These are phyloP conservation scores for Acronicta aceris DNA, from an alignment of 2,888 invertebrate genomes.

Conservation along the genomic window DNA sequence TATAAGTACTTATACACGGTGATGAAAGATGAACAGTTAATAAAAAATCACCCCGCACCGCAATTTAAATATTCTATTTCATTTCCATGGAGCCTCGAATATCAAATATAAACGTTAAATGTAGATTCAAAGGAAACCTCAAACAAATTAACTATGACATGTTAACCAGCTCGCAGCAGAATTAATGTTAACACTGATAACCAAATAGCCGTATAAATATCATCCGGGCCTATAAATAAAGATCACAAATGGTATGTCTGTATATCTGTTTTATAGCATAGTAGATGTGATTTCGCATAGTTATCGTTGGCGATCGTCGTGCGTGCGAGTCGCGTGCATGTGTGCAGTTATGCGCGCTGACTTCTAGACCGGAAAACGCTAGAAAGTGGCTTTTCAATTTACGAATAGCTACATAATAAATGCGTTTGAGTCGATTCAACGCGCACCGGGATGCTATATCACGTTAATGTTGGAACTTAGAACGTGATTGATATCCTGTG, in stretches of 20 bases:
- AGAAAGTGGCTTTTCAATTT: conserved; percentile 89
- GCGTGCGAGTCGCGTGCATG: conserved; percentile 57
- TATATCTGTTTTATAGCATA: conserved; percentile 28
- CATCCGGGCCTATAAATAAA: conserved; percentile 29
- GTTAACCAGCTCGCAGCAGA: conserved; percentile 1
- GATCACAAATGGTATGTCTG: conserved; percentile 36
- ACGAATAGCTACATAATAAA: conserved; percentile 86
- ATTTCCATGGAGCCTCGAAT: no score
- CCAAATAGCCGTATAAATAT: conserved; percentile 20
- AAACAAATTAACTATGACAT: conserved; percentile 5
- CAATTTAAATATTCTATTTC: no score
- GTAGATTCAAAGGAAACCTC: neutral
- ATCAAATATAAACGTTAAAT: no score
- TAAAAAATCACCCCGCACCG: no score
- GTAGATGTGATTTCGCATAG: conserved; percentile 51
- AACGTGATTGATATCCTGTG: conserved; percentile 29
- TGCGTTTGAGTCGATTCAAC: conserved; percentile 60
- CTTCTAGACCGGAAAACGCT: conserved; percentile 88
- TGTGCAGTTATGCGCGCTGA: conserved; percentile 80
- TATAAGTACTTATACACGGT: no score
- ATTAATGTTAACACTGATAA: conserved; percentile 11
- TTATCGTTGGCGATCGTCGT: conserved; percentile 41
- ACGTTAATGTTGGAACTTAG: conserved; percentile 26
- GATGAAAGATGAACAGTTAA: no score
- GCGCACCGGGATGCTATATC: conserved; percentile 51